Evolutionary conservation across 2,888 invertebrate species (phyloP).

Genomic region (Stenodera caucasica): DNA sequence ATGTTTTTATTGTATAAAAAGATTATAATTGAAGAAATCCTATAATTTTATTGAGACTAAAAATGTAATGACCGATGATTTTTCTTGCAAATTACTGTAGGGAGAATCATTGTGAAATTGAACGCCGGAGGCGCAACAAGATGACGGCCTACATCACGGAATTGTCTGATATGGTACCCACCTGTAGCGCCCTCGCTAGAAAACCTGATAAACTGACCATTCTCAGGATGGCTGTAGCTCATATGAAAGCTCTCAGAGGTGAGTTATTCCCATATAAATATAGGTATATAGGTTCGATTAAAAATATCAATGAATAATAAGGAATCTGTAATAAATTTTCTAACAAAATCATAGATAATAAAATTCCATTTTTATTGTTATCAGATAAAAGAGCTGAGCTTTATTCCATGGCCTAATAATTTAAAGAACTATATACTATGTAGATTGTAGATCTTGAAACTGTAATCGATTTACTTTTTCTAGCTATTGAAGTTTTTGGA

Average conservation of each 20-base stretch:
- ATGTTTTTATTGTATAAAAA: background rate
- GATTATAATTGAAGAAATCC: background rate
- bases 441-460: background rate
- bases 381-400: background rate
- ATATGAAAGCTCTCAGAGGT: slow-evolving; percentile 98
- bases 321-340: slow-evolving; percentile 23
- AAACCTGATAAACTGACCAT: slow-evolving; percentile 99
- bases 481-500: background rate
- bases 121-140: slow-evolving; percentile 96
- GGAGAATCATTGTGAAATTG: slow-evolving; percentile 99
- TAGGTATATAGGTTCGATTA: background rate
- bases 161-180: slow-evolving; percentile 99
- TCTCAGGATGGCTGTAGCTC: slow-evolving; percentile 98
- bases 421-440: background rate
- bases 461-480: background rate
- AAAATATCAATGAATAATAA: slow-evolving; percentile 11
- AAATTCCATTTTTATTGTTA: background rate
- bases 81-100: slow-evolving; percentile 66
- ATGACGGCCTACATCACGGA: slow-evolving; percentile 99
- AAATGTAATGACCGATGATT: slow-evolving; percentile 50
- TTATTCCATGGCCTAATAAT: background rate
- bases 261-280: slow-evolving; percentile 40
- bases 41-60: slow-evolving; percentile 16
- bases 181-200: slow-evolving; percentile 95
- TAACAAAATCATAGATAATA: background rate